Conservation (phyloP, 2,888 invertebrate species). For the Eledona agricola region DNA sequence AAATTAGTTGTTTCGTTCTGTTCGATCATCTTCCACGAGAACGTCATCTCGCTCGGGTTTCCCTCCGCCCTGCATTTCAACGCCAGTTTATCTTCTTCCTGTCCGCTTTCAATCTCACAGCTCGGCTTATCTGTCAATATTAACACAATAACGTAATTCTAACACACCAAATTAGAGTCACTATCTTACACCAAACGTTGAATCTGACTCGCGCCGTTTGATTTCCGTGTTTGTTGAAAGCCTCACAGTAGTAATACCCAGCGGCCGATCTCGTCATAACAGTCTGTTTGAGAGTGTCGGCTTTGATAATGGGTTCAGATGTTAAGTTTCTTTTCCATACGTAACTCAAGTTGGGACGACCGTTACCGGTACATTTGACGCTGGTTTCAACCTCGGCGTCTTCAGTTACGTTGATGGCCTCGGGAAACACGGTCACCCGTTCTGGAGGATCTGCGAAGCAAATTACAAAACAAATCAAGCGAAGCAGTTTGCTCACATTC, state of each 20-base stretch:
- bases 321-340: slow-evolving; percentile 74
- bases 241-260: slow-evolving; percentile 82
- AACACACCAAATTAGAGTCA: too few species aligned
- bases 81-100: slow-evolving; percentile 77
- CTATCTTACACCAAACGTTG: slow-evolving; percentile 79
- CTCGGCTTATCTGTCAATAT: slow-evolving; percentile 82
- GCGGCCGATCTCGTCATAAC: slow-evolving; percentile 75
- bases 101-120: slow-evolving; percentile 79
- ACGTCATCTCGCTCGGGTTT: slow-evolving; percentile 81
- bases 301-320: slow-evolving; percentile 63
- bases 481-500: slow-evolving; percentile 76
- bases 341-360: slow-evolving; percentile 77
- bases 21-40: slow-evolving; percentile 85
- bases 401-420: slow-evolving; percentile 65
- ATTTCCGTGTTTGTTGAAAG: slow-evolving; percentile 81
- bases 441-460: slow-evolving; percentile 81
- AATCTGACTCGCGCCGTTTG: slow-evolving; percentile 74
- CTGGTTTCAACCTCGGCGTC: slow-evolving; percentile 67
- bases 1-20: slow-evolving; percentile 78
- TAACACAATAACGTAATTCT: too few species aligned
- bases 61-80: slow-evolving; percentile 83
- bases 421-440: slow-evolving; percentile 76
- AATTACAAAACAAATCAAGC: neutral
- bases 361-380: slow-evolving; percentile 70
- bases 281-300: slow-evolving; percentile 69